Conservation (phyloP, 2,797 vertebrate species). For the Morelia viridis region DNA sequence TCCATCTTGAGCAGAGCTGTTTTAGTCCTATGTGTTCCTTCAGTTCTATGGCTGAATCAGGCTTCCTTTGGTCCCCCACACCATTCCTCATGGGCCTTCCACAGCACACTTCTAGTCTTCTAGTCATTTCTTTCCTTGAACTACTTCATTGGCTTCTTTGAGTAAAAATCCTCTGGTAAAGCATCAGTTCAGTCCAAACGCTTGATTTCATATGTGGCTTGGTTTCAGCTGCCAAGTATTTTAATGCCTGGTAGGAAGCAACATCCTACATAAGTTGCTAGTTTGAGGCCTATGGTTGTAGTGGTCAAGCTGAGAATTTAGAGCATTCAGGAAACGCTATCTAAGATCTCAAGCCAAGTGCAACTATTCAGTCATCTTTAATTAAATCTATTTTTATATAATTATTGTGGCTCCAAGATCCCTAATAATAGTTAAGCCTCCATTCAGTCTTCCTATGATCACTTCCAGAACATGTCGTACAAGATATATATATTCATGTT, state of each 20-base stretch:
- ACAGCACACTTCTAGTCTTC: background rate
- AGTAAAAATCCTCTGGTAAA: background rate
- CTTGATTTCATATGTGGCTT: background rate
- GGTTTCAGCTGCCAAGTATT: background rate
- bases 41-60: background rate
- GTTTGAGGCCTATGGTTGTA: background rate
- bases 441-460: background rate
- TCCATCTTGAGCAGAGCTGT: background rate
- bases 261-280: background rate
- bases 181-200: background rate
- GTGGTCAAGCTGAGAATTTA: background rate
- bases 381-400: constrained; percentile 5
- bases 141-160: background rate
- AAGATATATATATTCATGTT: background rate
- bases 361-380: background rate
- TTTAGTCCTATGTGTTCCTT: background rate
- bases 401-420: background rate
- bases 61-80: background rate
- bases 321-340: background rate
- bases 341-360: background rate
- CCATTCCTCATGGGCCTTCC: background rate
- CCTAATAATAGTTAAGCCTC: background rate
- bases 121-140: background rate
- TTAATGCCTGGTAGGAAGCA: background rate
- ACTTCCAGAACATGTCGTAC: background rate